These are phyloP conservation scores for Osmerus mordax DNA, from an alignment of 2,113 vertebrate species.

Conservation along the genomic window DNA sequence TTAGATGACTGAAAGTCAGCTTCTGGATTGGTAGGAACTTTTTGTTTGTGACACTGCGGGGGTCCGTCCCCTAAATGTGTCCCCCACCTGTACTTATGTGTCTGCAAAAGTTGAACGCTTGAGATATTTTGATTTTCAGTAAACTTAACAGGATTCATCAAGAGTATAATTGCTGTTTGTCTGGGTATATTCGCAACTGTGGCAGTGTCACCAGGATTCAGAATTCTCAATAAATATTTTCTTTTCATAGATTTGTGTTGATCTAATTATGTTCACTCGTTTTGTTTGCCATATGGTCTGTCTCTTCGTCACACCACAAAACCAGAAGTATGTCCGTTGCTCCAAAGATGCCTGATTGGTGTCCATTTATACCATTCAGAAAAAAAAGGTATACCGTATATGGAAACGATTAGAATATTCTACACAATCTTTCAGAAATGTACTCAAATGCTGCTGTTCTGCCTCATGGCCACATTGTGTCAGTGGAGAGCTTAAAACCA, in stretches of 20 bases:
- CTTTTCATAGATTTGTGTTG: slow-evolving; percentile 57
- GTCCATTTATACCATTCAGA: too few species aligned
- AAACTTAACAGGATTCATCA: slow-evolving; percentile 51
- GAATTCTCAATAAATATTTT: slow-evolving; percentile 78
- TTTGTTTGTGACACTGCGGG: slow-evolving; percentile 20
- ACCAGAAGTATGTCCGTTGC: background rate
- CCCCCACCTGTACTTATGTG: slow-evolving; percentile 8
- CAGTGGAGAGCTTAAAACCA: slow-evolving; percentile 8
- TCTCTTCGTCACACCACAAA: background rate
- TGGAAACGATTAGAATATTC: too few species aligned
- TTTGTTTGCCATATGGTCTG: background rate
- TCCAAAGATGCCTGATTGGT: background rate
- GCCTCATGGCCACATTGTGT: slow-evolving; percentile 19
- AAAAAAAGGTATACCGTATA: too few species aligned
- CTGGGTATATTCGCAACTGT: slow-evolving; percentile 55
- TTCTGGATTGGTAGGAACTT: slow-evolving; percentile 14
- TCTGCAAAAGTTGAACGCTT: slow-evolving; percentile 32
- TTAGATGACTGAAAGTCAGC: slow-evolving; percentile 41
- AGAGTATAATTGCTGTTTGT: slow-evolving; percentile 56
- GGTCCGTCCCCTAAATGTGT: background rate
- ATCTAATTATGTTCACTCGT: background rate
- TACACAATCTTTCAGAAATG: background rate
- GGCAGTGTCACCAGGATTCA: slow-evolving; percentile 67
- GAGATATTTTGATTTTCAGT: slow-evolving; percentile 36
- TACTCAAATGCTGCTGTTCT: background rate